A percentile compares a stretch with the other conserved stretches of the same genome.
phyloP scores from a whole-genome alignment of 2,888 invertebrate species.

The Poecilus cupreus region DNA sequence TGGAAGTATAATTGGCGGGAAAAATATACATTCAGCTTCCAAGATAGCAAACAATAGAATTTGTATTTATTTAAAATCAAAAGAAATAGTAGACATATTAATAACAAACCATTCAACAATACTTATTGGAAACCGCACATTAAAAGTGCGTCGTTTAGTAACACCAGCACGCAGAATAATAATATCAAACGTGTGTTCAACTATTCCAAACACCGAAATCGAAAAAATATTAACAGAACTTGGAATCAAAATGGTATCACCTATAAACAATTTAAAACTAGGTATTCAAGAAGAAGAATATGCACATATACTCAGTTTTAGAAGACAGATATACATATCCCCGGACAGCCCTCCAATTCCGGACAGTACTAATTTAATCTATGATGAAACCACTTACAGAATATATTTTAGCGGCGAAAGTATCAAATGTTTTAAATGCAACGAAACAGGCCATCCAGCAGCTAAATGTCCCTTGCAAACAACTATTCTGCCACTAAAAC shows the following conservation, averaged over 20 bases:
- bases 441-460: conserved; percentile 61
- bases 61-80: conserved; percentile 59
- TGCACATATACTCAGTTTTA: conserved; percentile 63
- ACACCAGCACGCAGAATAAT: conserved; percentile 62
- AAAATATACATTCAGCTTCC: not conserved
- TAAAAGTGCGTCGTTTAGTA: conserved; percentile 61
- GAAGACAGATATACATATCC: conserved; percentile 62
- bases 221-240: conserved; percentile 59
- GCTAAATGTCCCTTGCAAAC: not conserved
- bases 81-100: conserved; percentile 60
- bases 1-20: too few species aligned
- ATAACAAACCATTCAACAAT: conserved; percentile 60
- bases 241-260: conserved; percentile 60
- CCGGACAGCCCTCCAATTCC: too few species aligned
- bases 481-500: too few species aligned
- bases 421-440: conserved; percentile 62
- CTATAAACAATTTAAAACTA: conserved; percentile 61
- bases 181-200: conserved; percentile 64
- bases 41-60: conserved; percentile 1
- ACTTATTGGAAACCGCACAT: too few species aligned
- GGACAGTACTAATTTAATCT: conserved; percentile 44
- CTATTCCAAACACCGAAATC: conserved; percentile 61
- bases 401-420: conserved; percentile 61
- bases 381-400: conserved; percentile 60
- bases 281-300: conserved; percentile 61